phyloP scores from a whole-genome alignment of 2,888 invertebrate genomes.

The Gymnocheta viridis region DNA sequence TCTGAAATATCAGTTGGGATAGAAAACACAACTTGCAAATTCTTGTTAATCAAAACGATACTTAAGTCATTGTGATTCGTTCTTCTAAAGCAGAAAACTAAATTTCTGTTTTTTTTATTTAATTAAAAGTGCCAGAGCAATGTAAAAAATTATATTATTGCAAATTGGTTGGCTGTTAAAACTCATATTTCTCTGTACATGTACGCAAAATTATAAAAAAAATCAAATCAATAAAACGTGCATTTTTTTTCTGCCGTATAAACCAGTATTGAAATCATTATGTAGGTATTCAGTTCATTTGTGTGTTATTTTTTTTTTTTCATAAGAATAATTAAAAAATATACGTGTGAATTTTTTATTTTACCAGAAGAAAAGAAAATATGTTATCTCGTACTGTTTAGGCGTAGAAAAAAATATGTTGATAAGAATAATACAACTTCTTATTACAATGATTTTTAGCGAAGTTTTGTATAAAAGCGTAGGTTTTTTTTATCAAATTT shows the following conservation, averaged over 20 bases:
- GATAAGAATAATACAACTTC: not conserved
- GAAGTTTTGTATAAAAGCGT: not conserved
- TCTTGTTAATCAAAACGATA: too few species aligned
- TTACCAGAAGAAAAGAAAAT: not conserved
- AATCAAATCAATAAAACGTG: constrained; percentile 27
- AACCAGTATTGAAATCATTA: not conserved
- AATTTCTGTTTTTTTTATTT: too few species aligned
- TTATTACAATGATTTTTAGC: not conserved
- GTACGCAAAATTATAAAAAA: not conserved
- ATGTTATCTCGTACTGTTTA: not conserved
- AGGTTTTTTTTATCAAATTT: too few species aligned
- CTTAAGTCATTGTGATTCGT: too few species aligned
- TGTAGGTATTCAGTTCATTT: not conserved
- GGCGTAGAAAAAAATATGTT: too few species aligned
- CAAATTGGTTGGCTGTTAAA: not conserved
- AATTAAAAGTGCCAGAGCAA: too few species aligned
- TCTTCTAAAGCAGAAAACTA: too few species aligned
- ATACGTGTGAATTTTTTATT: constrained; percentile 1
- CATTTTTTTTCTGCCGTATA: not conserved
- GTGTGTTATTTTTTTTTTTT: not conserved
- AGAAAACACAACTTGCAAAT: too few species aligned
- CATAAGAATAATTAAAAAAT: not conserved
- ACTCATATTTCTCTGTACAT: not conserved
- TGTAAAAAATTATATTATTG: not conserved
- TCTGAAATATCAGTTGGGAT: too few species aligned